These are phyloP conservation scores for Zapus hudsonius DNA, from an alignment of 2,113 vertebrate genomes.

Conservation along the genomic window DNA sequence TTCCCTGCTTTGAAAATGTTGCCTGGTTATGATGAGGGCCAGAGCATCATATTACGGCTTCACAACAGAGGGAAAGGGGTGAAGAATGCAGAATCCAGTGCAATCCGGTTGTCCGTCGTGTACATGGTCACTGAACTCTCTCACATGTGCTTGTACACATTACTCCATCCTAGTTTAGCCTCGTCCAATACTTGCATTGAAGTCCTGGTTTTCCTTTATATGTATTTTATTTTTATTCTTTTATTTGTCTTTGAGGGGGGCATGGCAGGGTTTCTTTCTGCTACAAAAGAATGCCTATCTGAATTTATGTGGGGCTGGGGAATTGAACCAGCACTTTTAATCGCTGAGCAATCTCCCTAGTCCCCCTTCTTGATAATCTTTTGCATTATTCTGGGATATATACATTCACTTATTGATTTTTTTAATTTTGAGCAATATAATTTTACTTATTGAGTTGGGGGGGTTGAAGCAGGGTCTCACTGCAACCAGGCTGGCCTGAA, in stretches of 20 bases:
- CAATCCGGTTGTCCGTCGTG: background rate
- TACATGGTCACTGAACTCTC: background rate
- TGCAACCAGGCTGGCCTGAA: too few relatives aligned
- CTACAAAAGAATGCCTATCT: too few relatives aligned
- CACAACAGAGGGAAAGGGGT: background rate
- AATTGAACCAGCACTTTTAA: too few relatives aligned
- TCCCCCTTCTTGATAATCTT: background rate
- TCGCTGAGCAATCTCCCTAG: too few relatives aligned
- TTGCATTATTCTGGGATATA: background rate
- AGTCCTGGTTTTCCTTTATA: background rate
- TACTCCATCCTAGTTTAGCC: background rate
- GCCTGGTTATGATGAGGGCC: background rate
- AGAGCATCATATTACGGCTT: background rate
- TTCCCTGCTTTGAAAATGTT: background rate
- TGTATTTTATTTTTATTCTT: too few relatives aligned
- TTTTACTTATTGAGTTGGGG: too few relatives aligned
- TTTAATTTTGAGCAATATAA: too few relatives aligned
- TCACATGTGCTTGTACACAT: background rate
- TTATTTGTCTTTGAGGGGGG: too few relatives aligned
- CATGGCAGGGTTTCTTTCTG: too few relatives aligned
- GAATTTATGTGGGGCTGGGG: too few relatives aligned
- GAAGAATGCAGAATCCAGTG: background rate
- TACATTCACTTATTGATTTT: background rate
- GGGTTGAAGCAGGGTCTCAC: background rate
- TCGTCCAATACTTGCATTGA: background rate